Conservation (phyloP, 2,888 invertebrate species). For the Andricus curvator region DNA sequence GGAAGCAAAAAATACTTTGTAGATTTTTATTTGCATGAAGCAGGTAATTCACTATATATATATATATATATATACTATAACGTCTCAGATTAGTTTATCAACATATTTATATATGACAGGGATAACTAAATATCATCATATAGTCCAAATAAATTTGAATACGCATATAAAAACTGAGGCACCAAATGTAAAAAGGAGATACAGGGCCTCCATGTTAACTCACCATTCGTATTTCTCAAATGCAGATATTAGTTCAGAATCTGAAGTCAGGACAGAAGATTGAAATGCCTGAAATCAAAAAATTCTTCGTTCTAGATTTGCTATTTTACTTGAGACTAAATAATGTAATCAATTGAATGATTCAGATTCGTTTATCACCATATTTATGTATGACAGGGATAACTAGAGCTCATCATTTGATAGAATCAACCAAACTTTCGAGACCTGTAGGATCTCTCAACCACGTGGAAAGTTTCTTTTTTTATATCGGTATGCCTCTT, state of each 20-base stretch:
- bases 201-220: neutral
- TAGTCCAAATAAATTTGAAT: neutral
- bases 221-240: neutral
- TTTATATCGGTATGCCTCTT: no score
- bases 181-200: no score
- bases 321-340: neutral
- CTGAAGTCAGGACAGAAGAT: neutral
- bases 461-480: no score
- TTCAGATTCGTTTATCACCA: slow-evolving; percentile 30
- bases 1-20: neutral
- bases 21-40: neutral
- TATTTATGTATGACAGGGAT: slow-evolving; percentile 34
- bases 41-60: neutral
- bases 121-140: slow-evolving; percentile 36
- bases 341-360: neutral
- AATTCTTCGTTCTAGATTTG: neutral
- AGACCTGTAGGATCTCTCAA: neutral
- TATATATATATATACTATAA: no score
- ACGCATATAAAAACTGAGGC: neutral
- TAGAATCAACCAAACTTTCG: neutral
- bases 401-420: slow-evolving; percentile 29
- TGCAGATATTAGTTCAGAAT: neutral
- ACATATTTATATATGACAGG: slow-evolving; percentile 35
- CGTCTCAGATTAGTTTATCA: slow-evolving; percentile 11
- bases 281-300: neutral